phyloP scores from a whole-genome alignment of 2,797 vertebrate genomes.

The Gymnopithys bicolor region DNA sequence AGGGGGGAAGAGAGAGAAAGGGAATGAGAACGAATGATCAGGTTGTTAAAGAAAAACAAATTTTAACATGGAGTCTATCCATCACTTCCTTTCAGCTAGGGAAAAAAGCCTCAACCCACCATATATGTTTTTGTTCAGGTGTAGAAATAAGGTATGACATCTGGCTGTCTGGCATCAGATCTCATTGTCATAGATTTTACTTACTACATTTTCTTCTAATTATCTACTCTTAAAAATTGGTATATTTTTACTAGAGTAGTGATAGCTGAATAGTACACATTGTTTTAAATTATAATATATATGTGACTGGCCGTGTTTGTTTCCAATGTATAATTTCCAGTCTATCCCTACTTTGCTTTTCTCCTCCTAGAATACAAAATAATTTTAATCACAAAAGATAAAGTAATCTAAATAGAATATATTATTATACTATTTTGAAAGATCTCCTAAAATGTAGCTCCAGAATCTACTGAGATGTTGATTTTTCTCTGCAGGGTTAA shows the following conservation, averaged over 20 bases:
- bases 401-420: background rate
- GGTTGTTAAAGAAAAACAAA: conserved; percentile 66
- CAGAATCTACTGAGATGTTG: background rate
- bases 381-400: background rate
- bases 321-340: background rate
- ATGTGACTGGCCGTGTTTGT: background rate
- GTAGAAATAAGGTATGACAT: background rate
- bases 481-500: background rate
- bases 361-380: background rate
- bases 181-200: background rate
- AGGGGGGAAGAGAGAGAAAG: background rate
- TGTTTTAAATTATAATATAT: background rate
- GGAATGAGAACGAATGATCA: conserved; percentile 37
- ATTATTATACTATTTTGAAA: background rate
- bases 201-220: background rate
- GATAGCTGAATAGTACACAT: background rate
- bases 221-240: background rate
- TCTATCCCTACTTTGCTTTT: background rate
- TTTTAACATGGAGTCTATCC: conserved; percentile 62
- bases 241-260: background rate
- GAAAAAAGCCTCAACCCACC: background rate
- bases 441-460: background rate
- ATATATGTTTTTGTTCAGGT: background rate
- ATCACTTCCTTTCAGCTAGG: conserved; percentile 28
- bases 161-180: background rate